These are phyloP conservation scores for Oxytorus armatus DNA, from an alignment of 2,888 invertebrate species.

Conservation along the genomic window DNA sequence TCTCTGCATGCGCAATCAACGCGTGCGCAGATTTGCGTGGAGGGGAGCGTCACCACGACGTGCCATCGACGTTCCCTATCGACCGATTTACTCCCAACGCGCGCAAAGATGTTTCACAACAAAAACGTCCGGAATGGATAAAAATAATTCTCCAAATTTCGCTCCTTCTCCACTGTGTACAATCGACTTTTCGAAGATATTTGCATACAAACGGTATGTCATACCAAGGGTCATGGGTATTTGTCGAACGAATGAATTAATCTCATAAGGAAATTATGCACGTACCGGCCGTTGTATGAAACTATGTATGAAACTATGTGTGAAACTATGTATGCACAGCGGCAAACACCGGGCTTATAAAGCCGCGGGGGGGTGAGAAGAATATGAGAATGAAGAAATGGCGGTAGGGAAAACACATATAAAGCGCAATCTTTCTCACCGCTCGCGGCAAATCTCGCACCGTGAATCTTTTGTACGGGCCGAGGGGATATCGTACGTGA, in stretches of 20 bases:
- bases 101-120: too few species aligned
- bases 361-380: constrained; percentile 40
- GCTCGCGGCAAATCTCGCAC: constrained; percentile 19
- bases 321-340: neutral
- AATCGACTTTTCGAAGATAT: too few species aligned
- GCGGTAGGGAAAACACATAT: constrained; percentile 3
- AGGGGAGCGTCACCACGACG: too few species aligned
- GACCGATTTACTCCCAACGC: too few species aligned
- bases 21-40: too few species aligned
- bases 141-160: too few species aligned
- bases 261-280: constrained; percentile 28
- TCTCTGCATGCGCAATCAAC: too few species aligned
- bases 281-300: neutral
- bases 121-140: too few species aligned
- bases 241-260: constrained; percentile 36
- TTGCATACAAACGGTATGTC: too few species aligned
- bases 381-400: constrained; percentile 7
- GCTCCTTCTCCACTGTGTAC: too few species aligned
- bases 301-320: constrained; percentile 12
- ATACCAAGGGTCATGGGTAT: constrained; percentile 30
- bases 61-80: too few species aligned
- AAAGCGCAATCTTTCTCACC: constrained; percentile 22
- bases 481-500: constrained; percentile 40
- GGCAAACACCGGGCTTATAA: constrained; percentile 23
- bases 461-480: constrained; percentile 18